Percentiles rank a stretch among this genome's conserved stretches.
phyloP scores from a whole-genome alignment of 2,113 vertebrate genomes.

The Ptilonorhynchus violaceus region DNA sequence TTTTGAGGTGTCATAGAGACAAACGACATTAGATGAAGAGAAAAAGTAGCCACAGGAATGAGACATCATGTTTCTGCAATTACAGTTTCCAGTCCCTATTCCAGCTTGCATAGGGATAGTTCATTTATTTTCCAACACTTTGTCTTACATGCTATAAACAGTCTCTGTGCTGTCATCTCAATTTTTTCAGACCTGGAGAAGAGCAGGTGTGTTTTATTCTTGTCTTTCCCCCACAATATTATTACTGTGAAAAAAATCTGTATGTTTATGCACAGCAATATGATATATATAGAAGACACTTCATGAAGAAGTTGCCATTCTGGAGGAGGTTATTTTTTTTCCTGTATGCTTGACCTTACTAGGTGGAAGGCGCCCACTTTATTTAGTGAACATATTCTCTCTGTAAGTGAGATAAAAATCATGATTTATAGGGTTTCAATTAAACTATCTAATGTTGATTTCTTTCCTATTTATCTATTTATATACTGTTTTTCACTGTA shows the following conservation, averaged over 20 bases:
- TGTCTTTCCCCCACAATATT: accelerated
- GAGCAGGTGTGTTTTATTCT: neutral
- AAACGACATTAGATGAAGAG: neutral
- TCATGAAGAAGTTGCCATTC: neutral
- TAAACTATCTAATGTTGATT: neutral
- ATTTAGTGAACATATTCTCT: neutral
- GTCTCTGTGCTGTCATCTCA: neutral
- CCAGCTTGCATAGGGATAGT: neutral
- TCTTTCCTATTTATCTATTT: neutral
- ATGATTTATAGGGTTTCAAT: neutral
- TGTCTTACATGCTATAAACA: neutral
- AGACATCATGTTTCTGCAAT: neutral
- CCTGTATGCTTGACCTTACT: neutral
- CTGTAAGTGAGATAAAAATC: neutral
- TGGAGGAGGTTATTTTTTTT: neutral
- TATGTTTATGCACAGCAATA: neutral
- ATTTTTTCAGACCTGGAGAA: neutral
- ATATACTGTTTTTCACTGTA: accelerated
- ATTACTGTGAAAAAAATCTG: neutral
- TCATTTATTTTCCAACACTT: neutral
- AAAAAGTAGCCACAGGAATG: neutral
- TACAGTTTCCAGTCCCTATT: neutral
- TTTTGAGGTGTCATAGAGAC: neutral
- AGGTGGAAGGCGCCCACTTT: neutral
- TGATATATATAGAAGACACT: neutral